Evolutionary conservation across 2,888 invertebrate species (phyloP), one percentile per base, ranked within the genome.

Genomic region (Teleiodes luculella): DNA sequence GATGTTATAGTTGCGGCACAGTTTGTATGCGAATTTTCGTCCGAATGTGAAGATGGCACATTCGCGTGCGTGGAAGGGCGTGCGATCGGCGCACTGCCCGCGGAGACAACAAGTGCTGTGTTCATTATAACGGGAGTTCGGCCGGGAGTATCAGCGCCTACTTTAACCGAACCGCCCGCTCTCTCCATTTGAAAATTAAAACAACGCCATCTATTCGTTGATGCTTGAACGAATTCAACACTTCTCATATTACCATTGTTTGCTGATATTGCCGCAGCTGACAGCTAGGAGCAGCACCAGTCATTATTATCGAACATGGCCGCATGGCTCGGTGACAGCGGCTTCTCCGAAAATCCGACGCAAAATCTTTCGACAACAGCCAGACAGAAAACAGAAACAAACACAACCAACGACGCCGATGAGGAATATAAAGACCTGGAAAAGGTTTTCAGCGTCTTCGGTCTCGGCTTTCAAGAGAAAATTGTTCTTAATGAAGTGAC

Each of bases 21-120:
- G 78, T 80, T 76, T 78, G 76, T 69, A 80, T 80, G 83, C 84
- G 77, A 83, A 77, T 74, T 79, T 76, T 74, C 64, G 72, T 74
- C 69, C 78, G 75, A 81, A 72, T 80, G 74, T 82, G 76, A 81
- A 76, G 78, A 82, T 80, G 74, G 79, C 75, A 86, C 88, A 88
- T 88, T 87, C 86, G 48, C 88, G 80, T 75, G 70, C 78, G 61
- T 76, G 71, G 74, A 80, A 83, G 81, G 86, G 86, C 87, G 87
- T 83, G 84, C 88, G 86, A 82, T 80, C 86, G 86, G 83, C 86
- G 86, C 87, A 88, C 87, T 87, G 86, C 87, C 87, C 86, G 83
- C 74, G 64, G 83, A 86, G 81, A 86, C 82, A 86, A 85, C 84
- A 85, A 86, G 83, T 84, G 43, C 43, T 83, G 75, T 62, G 67